These are phyloP conservation scores for Ennomos erosarius DNA, from an alignment of 2,888 invertebrate genomes.

Conservation along the genomic window DNA sequence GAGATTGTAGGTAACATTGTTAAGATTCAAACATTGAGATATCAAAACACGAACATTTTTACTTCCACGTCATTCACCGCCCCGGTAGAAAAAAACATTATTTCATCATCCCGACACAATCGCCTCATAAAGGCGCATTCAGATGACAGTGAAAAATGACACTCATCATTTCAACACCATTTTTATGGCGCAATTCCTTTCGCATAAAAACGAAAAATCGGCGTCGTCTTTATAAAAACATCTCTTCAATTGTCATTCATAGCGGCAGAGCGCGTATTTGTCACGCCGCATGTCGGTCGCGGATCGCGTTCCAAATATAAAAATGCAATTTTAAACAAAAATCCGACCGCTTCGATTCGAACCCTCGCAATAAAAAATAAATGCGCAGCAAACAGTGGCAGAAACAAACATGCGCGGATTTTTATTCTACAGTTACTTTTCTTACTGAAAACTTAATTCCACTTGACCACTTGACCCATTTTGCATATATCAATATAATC, in stretches of 20 bases:
- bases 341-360: constrained; percentile 69
- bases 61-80: background rate
- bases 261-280: constrained; percentile 81
- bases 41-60: background rate
- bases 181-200: constrained; percentile 84
- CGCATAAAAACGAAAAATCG: constrained; percentile 73
- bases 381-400: constrained; percentile 66
- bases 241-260: constrained; percentile 85
- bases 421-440: constrained; percentile 47
- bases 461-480: too few species aligned
- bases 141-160: constrained; percentile 81
- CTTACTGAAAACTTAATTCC: constrained; percentile 2
- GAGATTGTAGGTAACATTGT: too few species aligned
- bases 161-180: constrained; percentile 82
- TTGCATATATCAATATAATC: too few species aligned
- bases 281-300: constrained; percentile 77
- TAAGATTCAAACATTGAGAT: constrained; percentile 4
- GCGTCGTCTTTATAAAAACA: constrained; percentile 81
- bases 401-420: constrained; percentile 61
- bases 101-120: constrained; percentile 72
- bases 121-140: constrained; percentile 76
- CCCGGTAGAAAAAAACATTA: constrained; percentile 44
- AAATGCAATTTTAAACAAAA: constrained; percentile 83
- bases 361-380: constrained; percentile 80
- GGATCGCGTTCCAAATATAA: constrained; percentile 83